Conservation (phyloP, 1,140 invertebrate species). For the Drosophila parvula region DNA sequence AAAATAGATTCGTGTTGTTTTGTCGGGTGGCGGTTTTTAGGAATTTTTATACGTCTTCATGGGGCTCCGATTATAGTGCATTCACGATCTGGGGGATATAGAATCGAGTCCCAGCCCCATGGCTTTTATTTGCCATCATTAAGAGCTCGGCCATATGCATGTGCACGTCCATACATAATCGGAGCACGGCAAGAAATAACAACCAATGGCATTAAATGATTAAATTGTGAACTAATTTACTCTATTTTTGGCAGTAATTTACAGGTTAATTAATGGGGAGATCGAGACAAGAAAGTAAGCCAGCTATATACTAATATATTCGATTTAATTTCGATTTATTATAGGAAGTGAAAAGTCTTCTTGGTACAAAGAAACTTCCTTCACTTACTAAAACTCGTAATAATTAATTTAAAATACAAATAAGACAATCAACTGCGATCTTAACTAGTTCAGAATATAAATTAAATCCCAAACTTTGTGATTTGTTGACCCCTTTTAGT, state of each 20-base stretch:
- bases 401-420: neutral
- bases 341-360: too few relatives aligned
- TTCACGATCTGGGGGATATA: neutral
- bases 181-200: neutral
- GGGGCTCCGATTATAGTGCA: slow-evolving; percentile 21
- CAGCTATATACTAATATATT: too few relatives aligned
- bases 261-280: neutral
- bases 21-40: slow-evolving; percentile 4
- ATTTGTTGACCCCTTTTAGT: neutral
- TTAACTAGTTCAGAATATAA: neutral
- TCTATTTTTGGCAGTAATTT: too few relatives aligned
- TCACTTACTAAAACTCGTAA: too few relatives aligned
- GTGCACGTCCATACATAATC: slow-evolving; percentile 7
- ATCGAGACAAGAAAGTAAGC: too few relatives aligned
- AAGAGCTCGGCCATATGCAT: slow-evolving; percentile 10
- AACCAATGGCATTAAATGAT: neutral
- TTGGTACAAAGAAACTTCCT: too few relatives aligned
- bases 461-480: neutral
- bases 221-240: neutral
- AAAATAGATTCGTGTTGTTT: slow-evolving; percentile 32
- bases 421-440: neutral
- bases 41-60: slow-evolving; percentile 36
- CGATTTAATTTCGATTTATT: too few relatives aligned
- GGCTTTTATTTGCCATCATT: slow-evolving; percentile 27
- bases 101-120: neutral